Evolutionary conservation across 2,797 vertebrate species (phyloP).

Genomic region (Sciurus carolinensis): DNA sequence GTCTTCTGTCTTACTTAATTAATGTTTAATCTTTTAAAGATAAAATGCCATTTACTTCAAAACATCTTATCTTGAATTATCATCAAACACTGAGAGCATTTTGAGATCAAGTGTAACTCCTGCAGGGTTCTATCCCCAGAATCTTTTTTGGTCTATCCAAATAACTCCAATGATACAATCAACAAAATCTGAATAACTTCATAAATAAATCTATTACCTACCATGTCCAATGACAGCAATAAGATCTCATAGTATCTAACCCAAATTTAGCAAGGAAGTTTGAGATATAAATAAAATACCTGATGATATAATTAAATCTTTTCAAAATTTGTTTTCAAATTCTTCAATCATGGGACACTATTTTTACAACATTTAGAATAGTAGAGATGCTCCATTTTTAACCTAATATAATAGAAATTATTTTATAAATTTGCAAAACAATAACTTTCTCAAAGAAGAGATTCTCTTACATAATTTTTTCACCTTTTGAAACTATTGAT

Average conservation of each 20-base stretch:
- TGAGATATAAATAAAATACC: background rate
- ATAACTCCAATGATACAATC: background rate
- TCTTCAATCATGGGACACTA: background rate
- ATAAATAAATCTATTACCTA: background rate
- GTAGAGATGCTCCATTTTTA: background rate
- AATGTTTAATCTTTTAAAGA: background rate
- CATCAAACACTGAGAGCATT: background rate
- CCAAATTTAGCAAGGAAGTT: background rate
- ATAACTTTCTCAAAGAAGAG: background rate
- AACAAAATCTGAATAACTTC: background rate
- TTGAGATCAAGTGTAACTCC: background rate
- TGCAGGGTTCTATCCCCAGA: background rate
- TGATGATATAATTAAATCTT: background rate
- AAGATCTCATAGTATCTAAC: background rate
- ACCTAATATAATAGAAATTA: background rate
- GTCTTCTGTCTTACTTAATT: background rate
- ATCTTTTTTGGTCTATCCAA: background rate
- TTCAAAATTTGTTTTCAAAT: constrained; percentile 29
- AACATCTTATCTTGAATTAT: background rate
- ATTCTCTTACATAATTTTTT: background rate
- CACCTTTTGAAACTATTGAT: background rate
- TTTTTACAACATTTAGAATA: background rate
- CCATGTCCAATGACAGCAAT: background rate
- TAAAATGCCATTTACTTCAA: background rate
- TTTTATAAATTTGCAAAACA: background rate